Base-by-base conservation (phyloP, 1,140 invertebrate species). In the Onthophagus taurus region DNA sequence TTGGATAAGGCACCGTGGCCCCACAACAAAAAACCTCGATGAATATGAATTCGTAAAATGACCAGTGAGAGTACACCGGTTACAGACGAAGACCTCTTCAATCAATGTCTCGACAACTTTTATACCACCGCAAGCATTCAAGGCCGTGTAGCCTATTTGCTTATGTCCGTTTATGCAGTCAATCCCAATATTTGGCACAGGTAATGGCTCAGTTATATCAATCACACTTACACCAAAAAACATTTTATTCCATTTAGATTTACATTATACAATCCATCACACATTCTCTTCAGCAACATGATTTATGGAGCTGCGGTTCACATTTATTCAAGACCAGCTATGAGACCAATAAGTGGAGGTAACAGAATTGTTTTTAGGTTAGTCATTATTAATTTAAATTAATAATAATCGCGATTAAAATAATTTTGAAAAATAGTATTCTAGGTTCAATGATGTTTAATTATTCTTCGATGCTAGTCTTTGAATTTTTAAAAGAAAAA, bases 91-190 rank as follows among this genome's bases (percentile, higher is more conserved):
- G 45, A 50, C 19, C 42, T 48, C 14, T 8, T 51, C n/a, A 26
- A 44, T 31, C 42, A 50, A 43, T 48, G 49, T 31, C 23, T 41
- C 12, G 34, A 44, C 17, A 45, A 47, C 26, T 58, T 60, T 48
- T 57, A 36, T 31, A 9, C 46, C 8, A 44, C 51, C 5, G 60
- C 58, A 4, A 42, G 46, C 16, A 34, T 55, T 7, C 59, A 63
- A 36, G 59, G 60, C 1, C 34, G 56, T 2, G 19, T 61, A 13
- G 50, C 57, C 0, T 63, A 61, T 47, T 50, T 55, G n/a, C 21
- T 63, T 13, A 60, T 63, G 58, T 62, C 60, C 1, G 45, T 59
- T n/a, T 51, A 60, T 47, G 58, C 50, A 8, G 50, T 56, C 4
- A 56, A 57, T 51, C 54, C 54, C 7, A 7, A 31, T n/a, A 48